Evolutionary conservation across 2,113 vertebrate species (phyloP).

Genomic region (Clarias magur): DNA sequence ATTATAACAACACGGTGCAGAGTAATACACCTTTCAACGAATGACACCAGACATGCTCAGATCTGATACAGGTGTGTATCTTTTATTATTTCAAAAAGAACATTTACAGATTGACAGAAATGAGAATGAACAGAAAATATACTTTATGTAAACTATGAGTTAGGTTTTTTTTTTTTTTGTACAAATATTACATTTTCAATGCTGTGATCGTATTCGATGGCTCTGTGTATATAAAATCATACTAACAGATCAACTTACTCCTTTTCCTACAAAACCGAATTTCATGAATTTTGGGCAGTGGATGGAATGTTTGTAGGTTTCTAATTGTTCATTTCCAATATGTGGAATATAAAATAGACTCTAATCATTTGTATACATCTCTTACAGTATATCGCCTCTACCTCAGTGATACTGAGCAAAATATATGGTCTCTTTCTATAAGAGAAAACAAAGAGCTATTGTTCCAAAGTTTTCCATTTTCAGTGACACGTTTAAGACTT

Average conservation of each 20-base stretch:
- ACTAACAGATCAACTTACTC: constrained; percentile 25
- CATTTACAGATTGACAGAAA: constrained; percentile 62
- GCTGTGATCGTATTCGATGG: constrained; percentile 5
- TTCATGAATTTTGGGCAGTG: constrained; percentile 59
- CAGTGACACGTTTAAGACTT: constrained; percentile 75
- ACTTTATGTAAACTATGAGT: constrained; percentile 84
- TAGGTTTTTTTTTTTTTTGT: constrained; percentile 71
- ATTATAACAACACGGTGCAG: not conserved
- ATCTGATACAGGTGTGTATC: constrained; percentile 41
- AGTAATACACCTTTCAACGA: not conserved
- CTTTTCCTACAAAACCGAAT: constrained; percentile 31
- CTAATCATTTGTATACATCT: constrained; percentile 62
- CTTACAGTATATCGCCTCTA: constrained; percentile 61
- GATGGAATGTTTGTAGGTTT: constrained; percentile 67
- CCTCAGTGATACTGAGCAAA: constrained; percentile 66
- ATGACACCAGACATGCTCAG: not conserved
- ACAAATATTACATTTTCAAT: constrained; percentile 61
- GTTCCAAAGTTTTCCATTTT: constrained; percentile 65
- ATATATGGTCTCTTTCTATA: constrained; percentile 70
- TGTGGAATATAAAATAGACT: constrained; percentile 47
- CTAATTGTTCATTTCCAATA: constrained; percentile 57
- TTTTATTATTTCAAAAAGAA: constrained; percentile 76
- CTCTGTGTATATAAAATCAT: constrained; percentile 51
- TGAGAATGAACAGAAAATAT: constrained; percentile 77
- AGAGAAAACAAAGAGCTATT: constrained; percentile 50